These are phyloP conservation scores for Philypnodon macrostomus DNA, from an alignment of 2,797 vertebrate genomes.

Conservation along the genomic window DNA sequence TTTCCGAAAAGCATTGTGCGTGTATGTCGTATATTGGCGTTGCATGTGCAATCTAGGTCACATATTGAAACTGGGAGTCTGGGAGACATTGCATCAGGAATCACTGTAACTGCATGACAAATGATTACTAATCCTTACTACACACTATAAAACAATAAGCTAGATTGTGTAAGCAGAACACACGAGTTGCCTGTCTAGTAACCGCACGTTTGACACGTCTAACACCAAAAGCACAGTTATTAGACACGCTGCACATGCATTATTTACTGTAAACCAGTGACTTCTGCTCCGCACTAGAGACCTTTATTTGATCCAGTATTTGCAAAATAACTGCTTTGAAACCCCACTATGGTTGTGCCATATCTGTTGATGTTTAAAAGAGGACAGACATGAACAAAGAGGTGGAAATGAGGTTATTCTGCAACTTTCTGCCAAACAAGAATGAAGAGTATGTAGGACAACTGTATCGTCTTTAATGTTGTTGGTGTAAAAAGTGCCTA, in stretches of 20 bases:
- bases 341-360: conserved; percentile 25
- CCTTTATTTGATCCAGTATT: conserved; percentile 25
- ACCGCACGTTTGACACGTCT: conserved; percentile 18
- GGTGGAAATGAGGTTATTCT: conserved; percentile 25
- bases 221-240: conserved; percentile 25
- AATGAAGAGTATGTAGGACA: conserved; percentile 59
- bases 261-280: conserved; percentile 46
- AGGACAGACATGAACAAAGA: conserved; percentile 38
- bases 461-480: conserved; percentile 57
- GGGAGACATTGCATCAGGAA: no score
- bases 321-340: conserved; percentile 24
- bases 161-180: background rate
- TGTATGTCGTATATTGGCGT: no score
- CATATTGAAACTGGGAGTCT: no score
- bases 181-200: conserved; percentile 1
- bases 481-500: conserved; percentile 48
- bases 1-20: no score
- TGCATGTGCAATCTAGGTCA: no score
- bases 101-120: no score
- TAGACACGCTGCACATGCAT: conserved; percentile 42
- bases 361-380: conserved; percentile 29
- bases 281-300: conserved; percentile 29
- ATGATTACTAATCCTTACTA: no score
- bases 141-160: no score
- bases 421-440: conserved; percentile 35